Conservation (phyloP, 2,888 invertebrate genomes). For the Endotricha flammealis region DNA sequence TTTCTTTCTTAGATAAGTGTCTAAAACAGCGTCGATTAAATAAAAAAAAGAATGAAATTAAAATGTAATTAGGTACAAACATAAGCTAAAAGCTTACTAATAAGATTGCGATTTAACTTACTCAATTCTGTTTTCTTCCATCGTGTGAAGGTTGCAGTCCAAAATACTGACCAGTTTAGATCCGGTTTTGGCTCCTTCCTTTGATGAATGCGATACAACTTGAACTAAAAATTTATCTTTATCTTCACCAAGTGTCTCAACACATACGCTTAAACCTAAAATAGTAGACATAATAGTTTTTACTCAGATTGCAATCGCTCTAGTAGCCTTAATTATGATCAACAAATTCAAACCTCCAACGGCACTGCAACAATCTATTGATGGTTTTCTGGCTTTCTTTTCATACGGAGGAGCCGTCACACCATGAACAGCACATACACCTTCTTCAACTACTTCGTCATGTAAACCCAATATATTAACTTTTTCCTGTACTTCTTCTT, state of each 20-base stretch:
- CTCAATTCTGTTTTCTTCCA: constrained; percentile 82
- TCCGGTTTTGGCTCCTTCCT: constrained; percentile 76
- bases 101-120: too few species aligned
- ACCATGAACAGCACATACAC: constrained; percentile 37
- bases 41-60: too few species aligned
- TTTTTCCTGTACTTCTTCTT: constrained; percentile 37
- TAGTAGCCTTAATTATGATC: not conserved
- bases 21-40: too few species aligned
- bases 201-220: constrained; percentile 78
- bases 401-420: constrained; percentile 41
- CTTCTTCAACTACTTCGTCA: constrained; percentile 26
- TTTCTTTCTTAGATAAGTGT: constrained; percentile 56
- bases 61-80: too few species aligned
- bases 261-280: constrained; percentile 60
- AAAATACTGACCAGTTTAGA: constrained; percentile 79
- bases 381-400: constrained; percentile 47
- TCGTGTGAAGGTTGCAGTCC: constrained; percentile 79
- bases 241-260: constrained; percentile 65
- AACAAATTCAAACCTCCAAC: constrained; percentile 58
- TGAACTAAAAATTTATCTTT: constrained; percentile 78
- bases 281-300: not conserved
- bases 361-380: constrained; percentile 67
- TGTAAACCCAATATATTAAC: constrained; percentile 51
- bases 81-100: too few species aligned
- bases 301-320: not conserved